Conservation (phyloP, 1,140 invertebrate species). For the Zeugodacus cucurbitae region DNA sequence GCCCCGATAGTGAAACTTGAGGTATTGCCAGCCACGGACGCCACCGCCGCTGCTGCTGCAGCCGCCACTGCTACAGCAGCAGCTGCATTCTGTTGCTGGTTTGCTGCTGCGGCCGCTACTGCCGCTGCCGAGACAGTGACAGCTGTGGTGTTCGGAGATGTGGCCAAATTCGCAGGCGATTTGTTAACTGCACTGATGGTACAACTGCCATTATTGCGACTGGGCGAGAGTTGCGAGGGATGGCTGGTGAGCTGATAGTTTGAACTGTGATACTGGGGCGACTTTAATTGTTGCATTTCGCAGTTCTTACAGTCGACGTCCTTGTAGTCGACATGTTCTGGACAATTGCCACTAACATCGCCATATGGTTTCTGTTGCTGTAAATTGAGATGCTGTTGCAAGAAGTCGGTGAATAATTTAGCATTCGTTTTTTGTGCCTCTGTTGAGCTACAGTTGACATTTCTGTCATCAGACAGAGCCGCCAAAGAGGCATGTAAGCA, state of each 20-base stretch:
- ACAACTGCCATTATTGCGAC: conserved; percentile 43
- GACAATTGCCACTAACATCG: conserved; percentile 60
- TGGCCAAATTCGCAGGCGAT: conserved; percentile 50
- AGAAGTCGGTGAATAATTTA: conserved; percentile 60
- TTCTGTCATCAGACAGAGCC: conserved; percentile 24
- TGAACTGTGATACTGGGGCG: neutral
- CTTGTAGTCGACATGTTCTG: conserved; percentile 60
- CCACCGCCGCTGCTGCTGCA: conserved; percentile 68
- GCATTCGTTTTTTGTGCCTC: conserved; percentile 56
- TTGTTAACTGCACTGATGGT: conserved; percentile 51
- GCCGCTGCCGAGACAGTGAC: conserved; percentile 46
- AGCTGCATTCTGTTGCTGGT: conserved; percentile 62
- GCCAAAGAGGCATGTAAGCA: conserved; percentile 60
- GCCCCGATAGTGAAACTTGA: conserved; percentile 83
- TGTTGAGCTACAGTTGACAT: neutral
- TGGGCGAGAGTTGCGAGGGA: conserved; percentile 53
- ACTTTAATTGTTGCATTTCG: conserved; percentile 54
- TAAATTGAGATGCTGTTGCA: conserved; percentile 55
- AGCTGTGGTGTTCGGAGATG: neutral
- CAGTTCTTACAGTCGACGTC: conserved; percentile 62
- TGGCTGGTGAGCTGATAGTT: neutral
- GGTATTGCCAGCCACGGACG: conserved; percentile 51
- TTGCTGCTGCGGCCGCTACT: conserved; percentile 52
- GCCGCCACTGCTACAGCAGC: conserved; percentile 68
- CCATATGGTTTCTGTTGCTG: conserved; percentile 48